Evolutionary conservation across 2,113 vertebrate species (phyloP), one percentile per base, ranked within the genome.

Genomic region (Saimiri boliviensis): DNA sequence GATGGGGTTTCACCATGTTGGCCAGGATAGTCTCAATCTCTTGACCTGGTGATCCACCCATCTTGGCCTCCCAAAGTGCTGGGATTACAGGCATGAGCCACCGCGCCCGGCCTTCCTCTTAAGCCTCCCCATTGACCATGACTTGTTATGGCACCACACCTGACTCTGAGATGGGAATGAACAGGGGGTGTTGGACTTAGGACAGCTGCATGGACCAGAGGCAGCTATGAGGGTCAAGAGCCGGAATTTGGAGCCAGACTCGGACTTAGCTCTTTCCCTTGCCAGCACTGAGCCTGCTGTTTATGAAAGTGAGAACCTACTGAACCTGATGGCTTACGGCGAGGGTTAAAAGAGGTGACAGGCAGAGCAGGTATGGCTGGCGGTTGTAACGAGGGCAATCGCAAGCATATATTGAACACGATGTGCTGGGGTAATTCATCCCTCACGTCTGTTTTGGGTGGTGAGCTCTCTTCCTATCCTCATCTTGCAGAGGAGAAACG

Each of bases 361-460:
- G 30, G 76, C 42, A n/a, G 9, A 93, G 32, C 8, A 0, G 23
- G 68, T 5, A 4, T 11, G 0, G 6, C 23, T n/a, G 35, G 56
- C 8, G 23, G 66, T n/a, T 10, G 54, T 40, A 74, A 21, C 35
- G 20, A 74, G 23, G 23, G 13, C 11, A 17, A 20, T 68, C 0
- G 0, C 52, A 19, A 35, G 68, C 2, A 3, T 1, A 12, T 16
- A 37, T 2, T 16, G 70, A 37, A 17, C 21, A 6, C 35, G 37
- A 32, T 0, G 0, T 30, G 45, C 25, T 49, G 0, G 5, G 16
- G 35, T 56, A n/a, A 45, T 63, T 87, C 35, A 73, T 0, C 54
- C 77, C 70, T 94, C 47, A 37, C 16, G 49, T 3, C 63, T 60
- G 70, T 25, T 58, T 49, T 10, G 23, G 16, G 12, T 30, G 13